phyloP scores from a whole-genome alignment of 2,888 invertebrate species.

The Tenthredo scrophulariae region DNA sequence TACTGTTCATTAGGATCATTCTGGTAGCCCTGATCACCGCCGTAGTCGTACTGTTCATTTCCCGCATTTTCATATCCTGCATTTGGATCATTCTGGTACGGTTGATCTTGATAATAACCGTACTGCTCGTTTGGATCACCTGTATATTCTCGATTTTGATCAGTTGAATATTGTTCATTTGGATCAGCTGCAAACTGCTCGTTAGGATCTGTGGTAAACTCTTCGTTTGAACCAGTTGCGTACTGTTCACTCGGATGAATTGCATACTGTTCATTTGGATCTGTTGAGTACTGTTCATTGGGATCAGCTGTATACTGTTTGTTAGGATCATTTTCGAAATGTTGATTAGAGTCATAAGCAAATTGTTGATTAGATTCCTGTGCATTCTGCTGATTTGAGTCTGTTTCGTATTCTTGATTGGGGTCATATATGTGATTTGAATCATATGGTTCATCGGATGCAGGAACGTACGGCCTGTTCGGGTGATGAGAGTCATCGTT shows the following conservation, averaged over 20 bases:
- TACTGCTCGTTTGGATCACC: conserved; percentile 54
- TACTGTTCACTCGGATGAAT: conserved; percentile 57
- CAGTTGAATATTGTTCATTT: conserved; percentile 51
- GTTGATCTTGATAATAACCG: conserved; percentile 52
- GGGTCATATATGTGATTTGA: neutral
- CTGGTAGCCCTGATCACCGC: conserved; percentile 50
- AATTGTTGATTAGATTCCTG: conserved; percentile 53
- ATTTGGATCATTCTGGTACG: conserved; percentile 43
- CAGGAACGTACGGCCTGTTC: neutral
- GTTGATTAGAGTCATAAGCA: conserved; percentile 45
- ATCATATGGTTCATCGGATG: conserved; percentile 5
- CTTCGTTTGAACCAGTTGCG: conserved; percentile 57
- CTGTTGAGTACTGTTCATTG: conserved; percentile 44
- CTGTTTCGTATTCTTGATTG: conserved; percentile 19
- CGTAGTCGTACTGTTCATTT: conserved; percentile 59
- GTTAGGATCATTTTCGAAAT: conserved; percentile 58
- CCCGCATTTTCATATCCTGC: conserved; percentile 47
- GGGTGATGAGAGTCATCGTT: conserved; percentile 14
- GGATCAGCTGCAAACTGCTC: conserved; percentile 55
- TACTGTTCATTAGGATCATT: conserved; percentile 54
- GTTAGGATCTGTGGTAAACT: conserved; percentile 58
- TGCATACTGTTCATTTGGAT: conserved; percentile 49
- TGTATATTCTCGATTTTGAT: conserved; percentile 48
- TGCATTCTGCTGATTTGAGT: conserved; percentile 35
- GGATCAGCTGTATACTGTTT: conserved; percentile 46